These are phyloP conservation scores for Eretmochelys imbricata DNA, from an alignment of 2,113 vertebrate genomes.

Conservation along the genomic window DNA sequence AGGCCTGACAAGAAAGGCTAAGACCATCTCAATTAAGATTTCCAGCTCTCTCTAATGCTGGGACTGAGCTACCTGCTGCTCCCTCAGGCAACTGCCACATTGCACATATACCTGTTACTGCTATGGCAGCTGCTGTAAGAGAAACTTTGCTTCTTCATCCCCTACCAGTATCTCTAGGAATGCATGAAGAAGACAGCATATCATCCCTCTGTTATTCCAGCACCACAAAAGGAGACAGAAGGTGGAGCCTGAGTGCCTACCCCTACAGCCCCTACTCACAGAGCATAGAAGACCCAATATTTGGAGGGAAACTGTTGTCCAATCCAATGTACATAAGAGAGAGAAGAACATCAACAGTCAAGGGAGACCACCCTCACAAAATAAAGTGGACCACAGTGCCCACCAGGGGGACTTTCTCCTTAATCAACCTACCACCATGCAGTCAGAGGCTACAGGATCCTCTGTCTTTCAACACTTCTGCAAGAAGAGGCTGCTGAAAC, in stretches of 20 bases:
- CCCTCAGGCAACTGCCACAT: neutral
- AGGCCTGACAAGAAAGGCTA: neutral
- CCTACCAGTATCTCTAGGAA: neutral
- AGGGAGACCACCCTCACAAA: neutral
- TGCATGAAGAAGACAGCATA: neutral
- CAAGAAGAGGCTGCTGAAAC: neutral
- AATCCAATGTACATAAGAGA: neutral
- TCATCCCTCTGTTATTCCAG: neutral
- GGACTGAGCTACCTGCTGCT: neutral
- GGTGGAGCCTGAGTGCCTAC: neutral
- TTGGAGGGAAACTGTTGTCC: neutral
- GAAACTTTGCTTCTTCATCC: neutral
- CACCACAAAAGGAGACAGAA: neutral
- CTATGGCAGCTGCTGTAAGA: neutral
- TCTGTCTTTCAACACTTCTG: neutral
- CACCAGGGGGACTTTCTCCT: fast-evolving
- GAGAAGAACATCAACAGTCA: neutral
- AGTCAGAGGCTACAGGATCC: neutral
- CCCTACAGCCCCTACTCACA: neutral
- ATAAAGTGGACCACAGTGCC: neutral
- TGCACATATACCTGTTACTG: neutral
- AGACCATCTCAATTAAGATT: neutral
- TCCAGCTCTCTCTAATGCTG: neutral
- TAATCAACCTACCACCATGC: neutral
- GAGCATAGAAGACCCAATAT: neutral